Base-by-base conservation (phyloP, 2,797 vertebrate species). In the Microctenopoma lineatum region DNA sequence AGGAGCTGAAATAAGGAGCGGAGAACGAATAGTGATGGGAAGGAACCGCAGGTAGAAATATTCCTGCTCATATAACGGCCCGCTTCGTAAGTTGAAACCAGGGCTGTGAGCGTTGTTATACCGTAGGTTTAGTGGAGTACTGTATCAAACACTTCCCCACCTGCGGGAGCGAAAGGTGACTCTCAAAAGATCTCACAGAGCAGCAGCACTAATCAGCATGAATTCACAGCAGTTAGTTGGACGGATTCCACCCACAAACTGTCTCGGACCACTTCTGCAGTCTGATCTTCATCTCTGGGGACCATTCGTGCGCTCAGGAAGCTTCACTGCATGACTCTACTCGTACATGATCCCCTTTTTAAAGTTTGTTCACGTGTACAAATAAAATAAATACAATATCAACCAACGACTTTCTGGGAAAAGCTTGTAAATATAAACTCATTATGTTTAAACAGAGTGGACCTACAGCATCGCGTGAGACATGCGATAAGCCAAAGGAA, bases 41-140 rank as follows among this genome's bases (percentile, higher is more conserved):
- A 13, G 53, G 56, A 14, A 14, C 15, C 21, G 77, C 25, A 66
- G 41, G 34, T 71, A 14, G 50, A 74, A 61, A 61, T 13, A n/a
- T 39, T 46, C 29, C 18, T 34, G 16, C 55, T 57, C 50, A 26
- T 5, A 10, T 21, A 29, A 38, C 48, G 16, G 21, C 53, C 18
- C 4, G 44, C 42, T 52, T 5, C 34, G 18, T 16, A 44, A 52
- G 54, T 12, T 50, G n/a, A 52, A 59, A 71, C 57, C 34, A 39
- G 18, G 29, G 62, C 10, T 53, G 16, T 4, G 15, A 11, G 27
- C 9, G 34, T 70, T 7, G 58, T 25, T 26, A 5, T 44, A 25
- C 42, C 7, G 10, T 18, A 21, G 3, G 13, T 61, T 50, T 29
- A 59, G 55, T 59, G 39, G 18, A 64, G 46, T 48, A 32, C 53